Percentiles rank a stretch among this genome's conserved stretches.
phyloP scores from a whole-genome alignment of 2,888 invertebrate species.

The Pediacus dermestoides region DNA sequence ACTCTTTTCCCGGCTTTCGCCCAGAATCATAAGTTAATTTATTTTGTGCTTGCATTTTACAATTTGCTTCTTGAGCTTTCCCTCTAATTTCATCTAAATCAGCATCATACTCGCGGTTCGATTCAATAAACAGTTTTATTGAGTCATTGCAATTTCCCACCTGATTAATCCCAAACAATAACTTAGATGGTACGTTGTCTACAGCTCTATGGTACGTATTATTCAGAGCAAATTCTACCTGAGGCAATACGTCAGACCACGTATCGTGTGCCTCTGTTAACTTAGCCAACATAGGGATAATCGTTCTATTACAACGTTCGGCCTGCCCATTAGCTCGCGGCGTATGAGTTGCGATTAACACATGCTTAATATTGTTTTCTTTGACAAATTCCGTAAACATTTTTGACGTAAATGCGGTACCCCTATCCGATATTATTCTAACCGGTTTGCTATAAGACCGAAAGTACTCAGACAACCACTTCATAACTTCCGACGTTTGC shows the following conservation, averaged over 20 bases:
- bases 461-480: constrained; percentile 28
- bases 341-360: constrained; percentile 28
- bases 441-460: constrained; percentile 26
- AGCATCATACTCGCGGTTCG: constrained; percentile 5
- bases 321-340: constrained; percentile 35
- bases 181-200: constrained; percentile 27
- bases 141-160: constrained; percentile 22
- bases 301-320: constrained; percentile 24
- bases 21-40: constrained; percentile 31
- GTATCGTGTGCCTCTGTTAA: constrained; percentile 9
- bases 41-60: too few relatives aligned
- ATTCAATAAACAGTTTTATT: constrained; percentile 18
- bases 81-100: constrained; percentile 3
- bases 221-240: constrained; percentile 25
- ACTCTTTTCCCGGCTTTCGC: constrained; percentile 22
- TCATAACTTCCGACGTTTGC: constrained; percentile 20
- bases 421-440: constrained; percentile 30
- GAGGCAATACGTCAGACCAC: constrained; percentile 20
- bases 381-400: constrained; percentile 24
- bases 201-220: constrained; percentile 31
- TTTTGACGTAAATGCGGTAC: constrained; percentile 30
- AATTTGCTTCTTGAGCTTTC: constrained; percentile 2
- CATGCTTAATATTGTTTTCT: constrained; percentile 9
- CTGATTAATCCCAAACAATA: constrained; percentile 34
- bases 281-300: constrained; percentile 28